Percentiles rank a stretch among this genome's conserved stretches.
phyloP scores from a whole-genome alignment of 2,797 vertebrate genomes.

The Pipistrellus kuhlii region DNA sequence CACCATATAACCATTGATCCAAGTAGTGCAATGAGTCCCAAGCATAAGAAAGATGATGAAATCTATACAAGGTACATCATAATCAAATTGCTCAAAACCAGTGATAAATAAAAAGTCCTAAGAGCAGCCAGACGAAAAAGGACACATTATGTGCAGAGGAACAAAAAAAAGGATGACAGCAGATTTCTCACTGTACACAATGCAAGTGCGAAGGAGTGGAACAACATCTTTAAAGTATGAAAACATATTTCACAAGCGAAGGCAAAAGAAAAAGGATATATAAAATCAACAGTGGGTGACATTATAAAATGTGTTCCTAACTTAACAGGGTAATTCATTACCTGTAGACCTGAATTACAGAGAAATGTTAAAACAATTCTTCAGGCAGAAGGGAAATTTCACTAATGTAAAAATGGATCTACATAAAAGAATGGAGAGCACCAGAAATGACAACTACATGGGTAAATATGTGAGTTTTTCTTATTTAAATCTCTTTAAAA shows the following conservation, averaged over 20 bases:
- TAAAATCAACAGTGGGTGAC: not conserved
- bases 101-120: not conserved
- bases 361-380: constrained; percentile 8
- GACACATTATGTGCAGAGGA: not conserved
- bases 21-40: not conserved
- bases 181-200: not conserved
- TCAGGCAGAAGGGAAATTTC: not conserved
- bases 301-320: too few species aligned
- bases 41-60: not conserved
- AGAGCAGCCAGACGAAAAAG: not conserved
- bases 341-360: not conserved
- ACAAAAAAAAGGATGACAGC: not conserved
- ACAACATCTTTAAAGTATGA: not conserved
- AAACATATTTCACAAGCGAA: not conserved
- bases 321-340: not conserved
- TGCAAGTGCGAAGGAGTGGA: not conserved
- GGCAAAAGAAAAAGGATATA: not conserved
- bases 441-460: not conserved
- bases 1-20: not conserved
- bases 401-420: not conserved
- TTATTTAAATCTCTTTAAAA: not conserved
- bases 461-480: not conserved
- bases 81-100: constrained; percentile 32
- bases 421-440: not conserved
- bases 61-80: not conserved